Evolutionary conservation across 2,888 invertebrate genomes (phyloP), one percentile per base, ranked within the genome.

Genomic region (Idaea straminata): DNA sequence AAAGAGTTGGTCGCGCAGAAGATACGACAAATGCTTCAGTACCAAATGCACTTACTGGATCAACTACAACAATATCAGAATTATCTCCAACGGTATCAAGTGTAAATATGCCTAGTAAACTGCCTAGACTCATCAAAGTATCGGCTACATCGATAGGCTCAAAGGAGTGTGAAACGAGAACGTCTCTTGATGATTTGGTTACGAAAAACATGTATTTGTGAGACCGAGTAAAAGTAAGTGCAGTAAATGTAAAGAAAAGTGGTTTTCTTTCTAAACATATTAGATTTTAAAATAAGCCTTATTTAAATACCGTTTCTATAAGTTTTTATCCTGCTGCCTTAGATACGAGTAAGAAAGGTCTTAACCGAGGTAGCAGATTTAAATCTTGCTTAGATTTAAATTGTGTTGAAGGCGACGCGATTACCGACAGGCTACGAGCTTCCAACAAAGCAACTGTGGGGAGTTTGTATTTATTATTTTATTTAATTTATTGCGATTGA

Each of bases 11-110:
- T 36, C 57, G 34, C 2, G 13, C 47, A 47, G 47, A 10, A 7
- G 47, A 6, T 2, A 13, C 25, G 25, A 25, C 25, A 25, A 25
- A 13, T 47, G 5, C 10, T 47, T 47, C 47, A 6, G 47, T 13
- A 7, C 7, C 47, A 7, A 13, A 7, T 47, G 7, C 47, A 13
- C 10, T 47, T 47, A 47, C 13, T 13, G 47, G 47, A 10, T 47
- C 47, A 2, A 47, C 47, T 10, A 47, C 47, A 47, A 47, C 47
- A 47, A 5, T 47, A 10, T 6, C 60, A 64, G 61, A 66, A 63
- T 63, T 57, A 62, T 59, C 61, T 15, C 64, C 36, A 62, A 62
- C 34, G 57, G 61, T 61, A 1, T 10, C 59, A 35, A 62, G 10
- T 64, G 13, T 47, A 4, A 47, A 13, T 10, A 47, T 10, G 10